A percentile compares a stretch with the other conserved stretches of the same genome.
phyloP scores from a whole-genome alignment of 2,888 invertebrate species.

The Ennomos quercinarius region DNA sequence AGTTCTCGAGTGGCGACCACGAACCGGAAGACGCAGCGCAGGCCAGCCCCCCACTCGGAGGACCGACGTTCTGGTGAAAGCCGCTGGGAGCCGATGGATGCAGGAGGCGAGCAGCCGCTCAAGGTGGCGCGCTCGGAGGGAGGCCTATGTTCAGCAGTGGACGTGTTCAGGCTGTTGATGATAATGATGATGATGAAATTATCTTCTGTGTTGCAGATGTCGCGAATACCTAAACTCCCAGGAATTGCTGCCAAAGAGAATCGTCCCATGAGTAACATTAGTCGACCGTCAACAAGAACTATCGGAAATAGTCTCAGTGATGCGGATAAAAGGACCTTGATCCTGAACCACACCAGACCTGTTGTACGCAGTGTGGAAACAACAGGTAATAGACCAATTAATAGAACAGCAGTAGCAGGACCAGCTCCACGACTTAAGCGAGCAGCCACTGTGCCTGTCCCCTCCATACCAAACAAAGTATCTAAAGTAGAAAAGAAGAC shows the following conservation, averaged over 20 bases:
- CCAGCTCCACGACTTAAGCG: slow-evolving; percentile 69
- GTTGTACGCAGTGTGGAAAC: no score
- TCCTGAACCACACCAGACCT: slow-evolving; percentile 75
- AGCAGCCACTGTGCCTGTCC: slow-evolving; percentile 66
- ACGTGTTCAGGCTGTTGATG: no score
- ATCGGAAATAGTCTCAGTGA: slow-evolving; percentile 70
- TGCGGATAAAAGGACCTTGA: slow-evolving; percentile 69
- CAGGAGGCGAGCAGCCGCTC: no score
- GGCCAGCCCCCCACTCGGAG: no score
- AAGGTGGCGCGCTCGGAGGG: no score
- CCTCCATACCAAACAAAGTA: slow-evolving; percentile 60
- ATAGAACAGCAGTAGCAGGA: slow-evolving; percentile 47
- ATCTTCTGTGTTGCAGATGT: slow-evolving; percentile 65
- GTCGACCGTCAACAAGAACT: slow-evolving; percentile 56
- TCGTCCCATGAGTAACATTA: slow-evolving; percentile 60
- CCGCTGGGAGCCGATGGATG: no score
- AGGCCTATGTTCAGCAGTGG: no score
- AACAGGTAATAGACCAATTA: slow-evolving; percentile 33
- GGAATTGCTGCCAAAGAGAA: slow-evolving; percentile 69
- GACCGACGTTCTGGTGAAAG: no score
- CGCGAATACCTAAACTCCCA: slow-evolving; percentile 76
- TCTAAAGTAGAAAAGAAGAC: slow-evolving; percentile 71
- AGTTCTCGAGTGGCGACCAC: no score
- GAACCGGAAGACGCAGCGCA: no score
- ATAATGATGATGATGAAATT: no score